Percentiles rank a stretch among this genome's conserved stretches.
phyloP scores from a whole-genome alignment of 2,888 invertebrate species.

The Cosmia pyralina region DNA sequence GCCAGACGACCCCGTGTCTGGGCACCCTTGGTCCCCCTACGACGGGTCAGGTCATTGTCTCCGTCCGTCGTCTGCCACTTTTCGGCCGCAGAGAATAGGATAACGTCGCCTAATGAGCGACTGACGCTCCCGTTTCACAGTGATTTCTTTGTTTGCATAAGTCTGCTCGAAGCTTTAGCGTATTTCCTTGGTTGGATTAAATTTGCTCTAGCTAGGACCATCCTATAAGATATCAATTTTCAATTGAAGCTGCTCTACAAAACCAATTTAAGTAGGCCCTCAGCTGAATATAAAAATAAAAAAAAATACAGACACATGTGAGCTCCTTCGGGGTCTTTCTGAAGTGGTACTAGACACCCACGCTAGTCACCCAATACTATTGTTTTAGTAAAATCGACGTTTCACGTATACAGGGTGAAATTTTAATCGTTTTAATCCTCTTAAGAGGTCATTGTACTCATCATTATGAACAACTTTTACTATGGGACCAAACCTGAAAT shows the following conservation, averaged over 20 bases:
- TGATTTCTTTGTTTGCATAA: not conserved
- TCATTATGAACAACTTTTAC: too few species aligned
- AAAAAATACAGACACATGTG: conserved; percentile 25
- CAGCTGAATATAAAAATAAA: conserved; percentile 44
- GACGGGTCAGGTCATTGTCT: too few species aligned
- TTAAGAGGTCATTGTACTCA: too few species aligned
- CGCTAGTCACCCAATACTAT: conserved; percentile 61
- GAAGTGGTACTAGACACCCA: conserved; percentile 66
- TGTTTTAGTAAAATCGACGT: conserved; percentile 39
- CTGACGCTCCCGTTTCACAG: not conserved
- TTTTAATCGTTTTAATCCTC: too few species aligned
- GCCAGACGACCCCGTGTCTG: too few species aligned
- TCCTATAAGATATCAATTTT: conserved; percentile 43
- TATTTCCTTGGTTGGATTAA: not conserved
- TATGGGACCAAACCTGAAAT: too few species aligned
- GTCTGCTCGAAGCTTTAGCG: not conserved
- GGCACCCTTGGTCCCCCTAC: too few species aligned
- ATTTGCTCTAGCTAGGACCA: not conserved
- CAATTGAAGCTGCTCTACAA: conserved; percentile 25
- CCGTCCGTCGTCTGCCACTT: too few species aligned
- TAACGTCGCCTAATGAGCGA: too few species aligned
- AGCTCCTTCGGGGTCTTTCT: conserved; percentile 50
- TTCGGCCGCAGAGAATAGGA: too few species aligned
- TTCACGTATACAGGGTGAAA: conserved; percentile 38
- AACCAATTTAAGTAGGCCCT: conserved; percentile 54